Evolutionary conservation across 2,113 vertebrate species (phyloP), one percentile per base, ranked within the genome.

Genomic region (Labrus mixtus): DNA sequence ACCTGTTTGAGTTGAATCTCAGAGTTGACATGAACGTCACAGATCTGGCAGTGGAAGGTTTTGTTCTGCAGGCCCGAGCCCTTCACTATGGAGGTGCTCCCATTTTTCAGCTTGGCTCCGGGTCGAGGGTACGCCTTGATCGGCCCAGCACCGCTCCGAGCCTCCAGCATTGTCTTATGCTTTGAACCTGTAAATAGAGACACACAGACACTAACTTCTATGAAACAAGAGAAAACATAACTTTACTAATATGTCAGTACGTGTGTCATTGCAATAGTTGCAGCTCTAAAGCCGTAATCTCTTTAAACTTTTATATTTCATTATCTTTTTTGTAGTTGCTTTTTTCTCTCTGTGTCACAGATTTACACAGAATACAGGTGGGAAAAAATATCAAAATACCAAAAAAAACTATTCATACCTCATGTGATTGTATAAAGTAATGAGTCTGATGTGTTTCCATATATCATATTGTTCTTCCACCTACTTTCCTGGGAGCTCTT

Each of bases 1-100:
- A 99, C 98, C 97, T 99, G 97, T 81, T 99, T 99, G 37, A 99
- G 96, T 0, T 99, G 98, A 83, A 98, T 97, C 95, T 99, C 98
- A 60, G 98, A 99, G 90, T 99, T 99, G 82, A 99, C 97, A 5
- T 99, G 97, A 55, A 99, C 96, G 50, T 99, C 97, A 71, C 98
- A 99, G 89, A 98, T 99, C 93, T 98, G 96, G 91, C 97, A 99
- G 95, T 99, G 97, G 95, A 99, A 99, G 0, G 97, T 98, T 82
- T 99, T 98, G 92, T 98, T 98, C 90, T 99, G 98, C 68, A 99
- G 89, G 73, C 97, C 97, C 10, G 97, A 98, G 50, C 97, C 97
- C 87, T 97, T 98, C 57, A 81, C 89, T 45, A 87, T 13, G 0
- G 29, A 36, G 68, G 56, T 93, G 39, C 94, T 95, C 83, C 95